Evolutionary conservation across 2,797 vertebrate species (phyloP).

Genomic region (Phataginus tetradactyla): DNA sequence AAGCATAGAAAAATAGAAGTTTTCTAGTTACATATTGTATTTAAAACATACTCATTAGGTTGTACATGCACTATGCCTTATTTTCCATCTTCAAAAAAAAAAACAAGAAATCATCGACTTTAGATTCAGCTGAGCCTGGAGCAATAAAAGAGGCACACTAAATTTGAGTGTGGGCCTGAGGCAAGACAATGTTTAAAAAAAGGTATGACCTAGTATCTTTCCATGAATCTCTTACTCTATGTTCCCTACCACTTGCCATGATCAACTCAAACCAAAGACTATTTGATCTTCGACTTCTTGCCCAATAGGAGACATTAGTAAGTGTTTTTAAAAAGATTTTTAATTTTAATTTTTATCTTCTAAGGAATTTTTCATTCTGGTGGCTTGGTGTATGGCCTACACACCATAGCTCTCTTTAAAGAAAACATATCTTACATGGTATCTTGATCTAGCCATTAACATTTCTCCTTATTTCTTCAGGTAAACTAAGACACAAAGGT

Average conservation of each 20-base stretch:
- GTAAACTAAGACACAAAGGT: neutral
- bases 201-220: neutral
- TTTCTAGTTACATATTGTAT: neutral
- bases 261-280: neutral
- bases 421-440: neutral
- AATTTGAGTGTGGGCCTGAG: neutral
- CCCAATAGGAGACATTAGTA: neutral
- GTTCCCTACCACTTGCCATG: neutral
- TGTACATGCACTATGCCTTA: neutral
- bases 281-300: neutral
- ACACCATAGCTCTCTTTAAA: neutral
- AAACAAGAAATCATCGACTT: neutral
- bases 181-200: neutral
- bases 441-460: neutral
- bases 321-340: neutral
- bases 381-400: neutral
- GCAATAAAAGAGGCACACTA: neutral
- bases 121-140: neutral
- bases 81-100: conserved; percentile 39
- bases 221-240: neutral
- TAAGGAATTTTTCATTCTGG: conserved; percentile 2
- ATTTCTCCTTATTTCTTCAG: neutral
- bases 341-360: neutral
- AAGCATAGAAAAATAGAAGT: neutral
- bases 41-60: neutral